Percentiles rank a stretch among this genome's conserved stretches.
phyloP scores from a whole-genome alignment of 2,113 vertebrate species.

The Chitala chitala region DNA sequence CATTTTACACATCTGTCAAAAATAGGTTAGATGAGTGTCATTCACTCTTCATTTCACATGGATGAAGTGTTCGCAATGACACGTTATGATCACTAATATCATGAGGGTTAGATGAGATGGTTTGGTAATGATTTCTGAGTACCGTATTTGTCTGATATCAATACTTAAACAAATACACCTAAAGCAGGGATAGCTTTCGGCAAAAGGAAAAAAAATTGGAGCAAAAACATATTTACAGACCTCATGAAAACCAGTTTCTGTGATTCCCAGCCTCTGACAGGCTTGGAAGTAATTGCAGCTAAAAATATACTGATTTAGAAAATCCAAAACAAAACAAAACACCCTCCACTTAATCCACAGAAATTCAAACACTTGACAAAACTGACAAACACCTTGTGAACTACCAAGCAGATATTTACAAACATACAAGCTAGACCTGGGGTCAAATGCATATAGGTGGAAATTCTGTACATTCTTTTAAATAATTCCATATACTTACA shows the following conservation, averaged over 20 bases:
- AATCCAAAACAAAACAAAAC: background rate
- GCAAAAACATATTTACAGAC: background rate
- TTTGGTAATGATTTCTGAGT: background rate
- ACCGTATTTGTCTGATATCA: background rate
- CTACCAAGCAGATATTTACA: background rate
- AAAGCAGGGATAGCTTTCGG: conserved; percentile 17
- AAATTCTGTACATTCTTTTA: background rate
- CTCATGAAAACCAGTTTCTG: background rate
- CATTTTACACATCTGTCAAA: background rate
- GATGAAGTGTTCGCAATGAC: background rate
- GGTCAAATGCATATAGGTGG: conserved; percentile 11
- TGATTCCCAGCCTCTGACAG: background rate
- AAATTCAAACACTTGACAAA: conserved; percentile 1
- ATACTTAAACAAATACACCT: background rate
- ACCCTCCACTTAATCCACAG: conserved; percentile 3
- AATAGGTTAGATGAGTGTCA: background rate
- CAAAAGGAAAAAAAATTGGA: conserved; percentile 3
- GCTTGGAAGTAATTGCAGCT: background rate
- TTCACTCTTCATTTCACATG: background rate
- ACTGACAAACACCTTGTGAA: background rate
- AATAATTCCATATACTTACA: too few species aligned
- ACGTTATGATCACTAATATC: background rate
- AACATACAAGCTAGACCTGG: background rate
- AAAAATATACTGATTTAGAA: background rate
- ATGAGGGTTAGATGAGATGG: background rate